These are phyloP conservation scores for Centruroides vittatus DNA, from an alignment of 1,140 invertebrate species.

Conservation along the genomic window DNA sequence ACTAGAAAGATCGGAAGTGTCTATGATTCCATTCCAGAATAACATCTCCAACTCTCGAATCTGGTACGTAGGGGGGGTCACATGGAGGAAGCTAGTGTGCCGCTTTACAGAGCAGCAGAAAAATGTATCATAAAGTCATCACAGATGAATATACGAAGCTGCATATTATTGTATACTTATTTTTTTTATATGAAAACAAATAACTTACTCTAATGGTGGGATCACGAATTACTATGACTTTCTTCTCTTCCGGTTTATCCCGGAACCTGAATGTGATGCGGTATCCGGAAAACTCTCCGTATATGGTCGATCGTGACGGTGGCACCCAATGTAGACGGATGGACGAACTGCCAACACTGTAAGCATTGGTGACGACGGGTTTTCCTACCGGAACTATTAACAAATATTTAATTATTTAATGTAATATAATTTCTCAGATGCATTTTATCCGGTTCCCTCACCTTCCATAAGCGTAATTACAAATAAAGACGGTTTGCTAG, in stretches of 20 bases:
- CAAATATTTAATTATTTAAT: neutral
- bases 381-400: constrained; percentile 51
- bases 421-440: neutral
- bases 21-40: too few relatives aligned
- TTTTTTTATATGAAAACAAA: neutral
- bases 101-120: too few relatives aligned
- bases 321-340: constrained; percentile 55
- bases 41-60: too few relatives aligned
- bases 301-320: constrained; percentile 47
- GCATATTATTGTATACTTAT: too few relatives aligned
- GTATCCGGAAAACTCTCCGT: constrained; percentile 65
- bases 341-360: constrained; percentile 51
- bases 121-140: too few relatives aligned
- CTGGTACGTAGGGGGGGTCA: too few relatives aligned
- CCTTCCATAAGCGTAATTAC: constrained; percentile 58
- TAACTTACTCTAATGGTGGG: constrained; percentile 16
- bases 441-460: constrained; percentile 19
- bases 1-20: too few relatives aligned
- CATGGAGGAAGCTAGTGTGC: too few relatives aligned
- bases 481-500: constrained; percentile 56
- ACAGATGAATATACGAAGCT: too few relatives aligned
- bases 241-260: constrained; percentile 25
- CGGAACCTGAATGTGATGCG: constrained; percentile 48
- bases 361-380: constrained; percentile 50
- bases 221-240: constrained; percentile 16